Conservation (phyloP, 2,888 invertebrate species). For the Melanotus villosus region DNA sequence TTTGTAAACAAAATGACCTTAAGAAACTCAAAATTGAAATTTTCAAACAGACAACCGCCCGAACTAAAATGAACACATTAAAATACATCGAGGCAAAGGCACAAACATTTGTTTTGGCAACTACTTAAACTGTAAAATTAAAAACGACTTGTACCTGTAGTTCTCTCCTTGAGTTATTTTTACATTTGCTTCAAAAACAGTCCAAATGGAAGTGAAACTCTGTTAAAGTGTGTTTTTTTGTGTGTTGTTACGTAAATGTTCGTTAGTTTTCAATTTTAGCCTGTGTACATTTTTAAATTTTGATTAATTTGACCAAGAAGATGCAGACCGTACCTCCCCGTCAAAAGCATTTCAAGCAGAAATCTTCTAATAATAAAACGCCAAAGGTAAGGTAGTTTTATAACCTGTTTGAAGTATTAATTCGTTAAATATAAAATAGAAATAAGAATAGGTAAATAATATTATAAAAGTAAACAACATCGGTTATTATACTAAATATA, state of each 20-base stretch:
- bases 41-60: neutral
- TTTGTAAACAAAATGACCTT: conserved; percentile 35
- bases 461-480: neutral
- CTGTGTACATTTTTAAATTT: neutral
- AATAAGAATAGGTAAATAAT: no score
- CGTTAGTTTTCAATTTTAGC: neutral
- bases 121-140: conserved; percentile 18
- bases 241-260: conserved; percentile 12
- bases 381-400: conserved; percentile 22
- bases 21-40: conserved; percentile 5
- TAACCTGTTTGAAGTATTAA: no score
- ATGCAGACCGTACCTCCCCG: conserved; percentile 49
- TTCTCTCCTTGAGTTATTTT: conserved; percentile 42
- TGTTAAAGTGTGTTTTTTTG: conserved; percentile 19
- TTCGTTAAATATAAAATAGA: no score
- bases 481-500: no score
- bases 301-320: neutral
- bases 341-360: conserved; percentile 43
- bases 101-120: conserved; percentile 12
- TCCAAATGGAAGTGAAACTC: conserved; percentile 35
- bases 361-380: conserved; percentile 4
- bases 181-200: conserved; percentile 30
- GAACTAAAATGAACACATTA: neutral
- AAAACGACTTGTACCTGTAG: conserved; percentile 33
- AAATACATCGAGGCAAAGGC: conserved; percentile 4